These are phyloP conservation scores for Pecten maximus DNA, from an alignment of 2,888 invertebrate species.

Conservation along the genomic window DNA sequence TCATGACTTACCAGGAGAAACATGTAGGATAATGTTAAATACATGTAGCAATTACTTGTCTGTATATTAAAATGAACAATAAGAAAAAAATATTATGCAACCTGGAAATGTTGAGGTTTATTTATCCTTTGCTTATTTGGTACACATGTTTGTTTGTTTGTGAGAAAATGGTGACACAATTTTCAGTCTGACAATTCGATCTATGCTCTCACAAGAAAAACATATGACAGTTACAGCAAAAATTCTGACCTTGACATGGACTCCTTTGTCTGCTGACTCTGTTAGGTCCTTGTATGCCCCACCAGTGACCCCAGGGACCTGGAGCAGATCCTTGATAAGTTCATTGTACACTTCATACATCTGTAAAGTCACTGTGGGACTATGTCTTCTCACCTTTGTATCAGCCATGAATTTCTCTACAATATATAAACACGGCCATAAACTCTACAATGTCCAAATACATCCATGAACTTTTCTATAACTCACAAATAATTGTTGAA, in stretches of 20 bases:
- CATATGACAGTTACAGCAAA: too few relatives aligned
- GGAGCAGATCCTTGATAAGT: constrained; percentile 76
- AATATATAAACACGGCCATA: constrained; percentile 36
- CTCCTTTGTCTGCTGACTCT: constrained; percentile 75
- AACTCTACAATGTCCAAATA: not conserved
- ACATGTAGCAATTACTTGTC: too few relatives aligned
- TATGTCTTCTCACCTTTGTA: constrained; percentile 65
- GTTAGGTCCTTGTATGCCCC: constrained; percentile 70
- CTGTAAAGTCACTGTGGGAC: constrained; percentile 70
- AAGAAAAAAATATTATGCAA: too few relatives aligned
- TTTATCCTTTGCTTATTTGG: too few relatives aligned
- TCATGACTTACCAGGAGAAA: not conserved
- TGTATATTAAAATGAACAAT: too few relatives aligned
- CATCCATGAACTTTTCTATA: not conserved
- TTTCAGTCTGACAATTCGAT: too few relatives aligned
- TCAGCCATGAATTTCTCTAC: constrained; percentile 70
- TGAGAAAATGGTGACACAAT: too few relatives aligned
- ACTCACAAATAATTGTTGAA: too few relatives aligned
- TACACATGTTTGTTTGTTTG: too few relatives aligned
- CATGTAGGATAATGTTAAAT: not conserved
- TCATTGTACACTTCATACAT: constrained; percentile 80
- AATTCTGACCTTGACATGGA: constrained; percentile 71
- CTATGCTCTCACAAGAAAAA: too few relatives aligned
- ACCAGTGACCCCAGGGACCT: constrained; percentile 63
- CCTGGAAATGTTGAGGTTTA: too few relatives aligned